Base-by-base conservation (phyloP, 2,797 vertebrate genomes). In the Neomorphus geoffroyi region DNA sequence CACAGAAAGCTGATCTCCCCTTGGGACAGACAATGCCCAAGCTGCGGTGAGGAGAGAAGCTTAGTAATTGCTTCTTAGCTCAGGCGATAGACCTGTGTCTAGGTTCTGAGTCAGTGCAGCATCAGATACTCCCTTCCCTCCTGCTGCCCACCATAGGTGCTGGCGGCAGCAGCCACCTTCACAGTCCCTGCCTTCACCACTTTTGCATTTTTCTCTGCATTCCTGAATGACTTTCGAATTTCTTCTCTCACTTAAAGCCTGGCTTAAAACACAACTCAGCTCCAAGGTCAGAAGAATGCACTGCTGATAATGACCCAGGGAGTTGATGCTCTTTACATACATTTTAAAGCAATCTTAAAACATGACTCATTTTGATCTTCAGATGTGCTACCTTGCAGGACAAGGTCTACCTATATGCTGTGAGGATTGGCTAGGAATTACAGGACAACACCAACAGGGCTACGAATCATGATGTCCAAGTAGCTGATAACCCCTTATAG, bases 111-210 rank as follows among this genome's bases (percentile, higher is more conserved):
- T 58, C 18, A 46, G 27, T 21, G 23, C 39, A 48, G 6, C 10
- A 26, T 11, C 35, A 35, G 26, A 24, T 35, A 19, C 1, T 67
- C 30, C 48, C 1, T 2, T 53, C 24, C 32, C 27, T 62, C 28
- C 33, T 45, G 53, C 64, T n/a, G n/a, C 18, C n/a, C n/a, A 30
- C 11, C 17, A 13, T 0, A 0, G 32, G 3, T 46, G 21, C 32
- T 72, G 16, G 18, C 41, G 28, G 22, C 48, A 64, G 48, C 27
- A 74, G 19, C 9, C 2, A 4, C 22, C 16, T 48, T 69, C 70
- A 18, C 22, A 56, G 18, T 8, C 45, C 35, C 39, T 71, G 33
- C 24, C 18, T 1, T 1, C 3, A 5, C 18, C 77, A 32, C 18
- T 90, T 77, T 67, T 41, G 1, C 9, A 2, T 27, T 32, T 77